Evolutionary conservation across 2,888 invertebrate genomes (phyloP).

Genomic region (Bembecia ichneumoniformis): DNA sequence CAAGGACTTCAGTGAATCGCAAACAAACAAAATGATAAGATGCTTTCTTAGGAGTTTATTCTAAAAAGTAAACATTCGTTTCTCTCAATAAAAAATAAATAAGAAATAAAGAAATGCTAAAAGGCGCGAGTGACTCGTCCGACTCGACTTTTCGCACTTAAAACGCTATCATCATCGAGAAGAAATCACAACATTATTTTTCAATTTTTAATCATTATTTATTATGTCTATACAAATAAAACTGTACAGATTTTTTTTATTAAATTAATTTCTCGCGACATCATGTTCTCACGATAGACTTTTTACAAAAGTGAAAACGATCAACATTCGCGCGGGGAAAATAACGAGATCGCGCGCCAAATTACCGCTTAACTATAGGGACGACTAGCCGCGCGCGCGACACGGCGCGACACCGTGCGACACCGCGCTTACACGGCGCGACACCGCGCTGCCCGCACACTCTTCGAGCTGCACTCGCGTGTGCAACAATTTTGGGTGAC

Average conservation of each 20-base stretch:
- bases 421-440: constrained; percentile 3
- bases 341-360: constrained; percentile 52
- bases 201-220: constrained; percentile 71
- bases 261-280: constrained; percentile 69
- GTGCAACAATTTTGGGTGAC: constrained; percentile 12
- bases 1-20: constrained; percentile 19
- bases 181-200: constrained; percentile 68
- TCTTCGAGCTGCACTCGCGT: neutral
- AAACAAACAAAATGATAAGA: constrained; percentile 53
- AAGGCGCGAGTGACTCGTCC: constrained; percentile 31
- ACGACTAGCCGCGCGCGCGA: constrained; percentile 3
- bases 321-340: constrained; percentile 62
- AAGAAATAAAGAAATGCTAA: constrained; percentile 45
- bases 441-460: constrained; percentile 1
- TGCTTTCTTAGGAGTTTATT: constrained; percentile 64
- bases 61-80: constrained; percentile 68
- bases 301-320: constrained; percentile 75
- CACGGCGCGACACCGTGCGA: constrained; percentile 6
- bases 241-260: constrained; percentile 72
- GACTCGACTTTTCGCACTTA: constrained; percentile 34
- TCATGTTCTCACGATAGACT: constrained; percentile 69
- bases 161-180: constrained; percentile 48
- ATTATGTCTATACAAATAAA: constrained; percentile 75
- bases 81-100: constrained; percentile 52
- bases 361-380: constrained; percentile 8